Evolutionary conservation across 2,113 vertebrate genomes (phyloP), one percentile per base, ranked within the genome.

Genomic region (Laticauda colubrina): DNA sequence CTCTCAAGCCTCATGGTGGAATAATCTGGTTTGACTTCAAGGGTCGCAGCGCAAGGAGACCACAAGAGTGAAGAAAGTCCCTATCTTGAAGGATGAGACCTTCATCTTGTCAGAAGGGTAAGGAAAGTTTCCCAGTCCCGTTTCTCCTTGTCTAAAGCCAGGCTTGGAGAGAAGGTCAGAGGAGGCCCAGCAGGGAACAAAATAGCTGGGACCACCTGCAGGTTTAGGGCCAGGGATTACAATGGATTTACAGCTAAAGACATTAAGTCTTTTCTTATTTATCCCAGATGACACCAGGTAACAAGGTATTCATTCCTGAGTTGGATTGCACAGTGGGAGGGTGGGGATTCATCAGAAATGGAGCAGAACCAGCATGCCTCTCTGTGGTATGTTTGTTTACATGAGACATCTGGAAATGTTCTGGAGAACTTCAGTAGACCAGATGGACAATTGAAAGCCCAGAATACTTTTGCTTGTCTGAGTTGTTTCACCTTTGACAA

Each of bases 51-150:
- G 34, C 15, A 98, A 98, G 92, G 93, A 99, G 92, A 99, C 97
- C 55, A 0, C 93, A 20, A 21, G 34, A 0, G 29, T 98, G 91
- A 98, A 95, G 96, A 98, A 98, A 91, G 96, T 98, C 81, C 98
- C 98, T 0, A 98, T 98, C 0, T 94, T 99, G 69, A 98, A 90
- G 95, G 98, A 99, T 7, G 98, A 97, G 26, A 96, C 97, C 91
- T 99, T 99, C 92, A 93, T 98, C 87, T 96, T 99, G 93, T 96
- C 98, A 1, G 98, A 99, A 91, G 99, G 99, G 99, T 99, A 96
- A 96, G 85, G n/a, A 59, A 26, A 45, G 91, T 89, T 26, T 11
- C 86, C 12, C 55, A 4, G 2, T 12, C 59, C 21, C 90, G 55
- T n/a, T 20, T 26, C 1, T 24, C 45, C 5, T 18, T 15, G 11